phyloP scores from a whole-genome alignment of 2,888 invertebrate species.

The Lochmaea crataegi region DNA sequence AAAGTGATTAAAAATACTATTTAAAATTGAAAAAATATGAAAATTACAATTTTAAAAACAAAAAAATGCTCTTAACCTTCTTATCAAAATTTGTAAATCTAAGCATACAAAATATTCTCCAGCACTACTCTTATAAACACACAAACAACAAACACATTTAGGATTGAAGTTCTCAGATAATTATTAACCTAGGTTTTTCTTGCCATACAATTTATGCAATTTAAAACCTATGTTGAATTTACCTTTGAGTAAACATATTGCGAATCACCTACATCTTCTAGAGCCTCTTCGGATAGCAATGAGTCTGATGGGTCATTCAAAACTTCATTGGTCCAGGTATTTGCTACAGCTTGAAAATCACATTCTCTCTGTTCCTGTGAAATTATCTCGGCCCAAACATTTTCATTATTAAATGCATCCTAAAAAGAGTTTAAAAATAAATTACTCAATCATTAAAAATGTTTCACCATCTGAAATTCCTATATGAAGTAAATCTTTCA shows the following conservation, averaged over 20 bases:
- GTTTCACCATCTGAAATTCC: neutral
- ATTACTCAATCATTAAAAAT: neutral
- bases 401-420: slow-evolving; percentile 59
- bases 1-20: too few relatives aligned
- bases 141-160: too few relatives aligned
- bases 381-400: slow-evolving; percentile 66
- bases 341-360: slow-evolving; percentile 61
- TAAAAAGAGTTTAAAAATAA: slow-evolving; percentile 47
- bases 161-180: too few relatives aligned
- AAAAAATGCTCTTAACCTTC: too few relatives aligned
- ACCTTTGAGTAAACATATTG: slow-evolving; percentile 79
- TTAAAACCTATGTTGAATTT: slow-evolving; percentile 31
- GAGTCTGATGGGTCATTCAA: slow-evolving; percentile 64
- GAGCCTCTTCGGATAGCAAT: slow-evolving; percentile 70
- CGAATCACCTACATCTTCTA: slow-evolving; percentile 71
- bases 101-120: too few relatives aligned
- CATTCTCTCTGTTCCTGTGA: slow-evolving; percentile 61
- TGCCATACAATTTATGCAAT: neutral
- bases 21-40: too few relatives aligned
- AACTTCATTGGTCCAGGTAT: slow-evolving; percentile 76
- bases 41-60: too few relatives aligned
- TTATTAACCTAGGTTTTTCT: too few relatives aligned
- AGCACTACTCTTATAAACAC: too few relatives aligned
- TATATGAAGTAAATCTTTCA: neutral
- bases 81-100: too few relatives aligned